Conservation (phyloP, 2,888 invertebrate genomes). For the Nineta flava region DNA sequence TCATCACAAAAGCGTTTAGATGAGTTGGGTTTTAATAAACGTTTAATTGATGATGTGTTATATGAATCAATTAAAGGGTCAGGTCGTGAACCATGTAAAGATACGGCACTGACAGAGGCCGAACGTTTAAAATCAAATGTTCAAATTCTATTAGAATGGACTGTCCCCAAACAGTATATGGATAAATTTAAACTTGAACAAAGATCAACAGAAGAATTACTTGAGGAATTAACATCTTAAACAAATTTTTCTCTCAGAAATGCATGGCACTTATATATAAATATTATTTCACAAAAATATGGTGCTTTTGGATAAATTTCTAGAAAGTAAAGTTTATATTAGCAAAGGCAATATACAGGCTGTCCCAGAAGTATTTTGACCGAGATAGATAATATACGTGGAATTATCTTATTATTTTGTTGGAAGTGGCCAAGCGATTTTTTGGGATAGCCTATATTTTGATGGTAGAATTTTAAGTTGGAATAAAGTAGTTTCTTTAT, state of each 20-base stretch:
- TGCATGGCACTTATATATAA: too few relatives aligned
- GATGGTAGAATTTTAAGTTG: too few relatives aligned
- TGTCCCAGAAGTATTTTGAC: too few relatives aligned
- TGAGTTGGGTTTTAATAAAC: conserved; percentile 55
- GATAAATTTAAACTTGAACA: conserved; percentile 55
- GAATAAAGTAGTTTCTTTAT: too few relatives aligned
- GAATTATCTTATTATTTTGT: too few relatives aligned
- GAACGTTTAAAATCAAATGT: conserved; percentile 58
- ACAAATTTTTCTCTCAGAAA: not conserved
- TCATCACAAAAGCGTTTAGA: conserved; percentile 63
- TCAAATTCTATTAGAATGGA: conserved; percentile 61
- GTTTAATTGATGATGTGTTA: conserved; percentile 67
- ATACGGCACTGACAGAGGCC: conserved; percentile 36
- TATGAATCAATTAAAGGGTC: conserved; percentile 62
- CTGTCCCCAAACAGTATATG: conserved; percentile 66
- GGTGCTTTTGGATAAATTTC: too few relatives aligned
- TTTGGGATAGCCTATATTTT: too few relatives aligned
- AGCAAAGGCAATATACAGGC: too few relatives aligned
- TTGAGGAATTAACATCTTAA: conserved; percentile 54
- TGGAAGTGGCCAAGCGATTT: too few relatives aligned
- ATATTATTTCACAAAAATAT: too few relatives aligned
- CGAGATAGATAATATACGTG: too few relatives aligned
- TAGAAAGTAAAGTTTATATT: too few relatives aligned
- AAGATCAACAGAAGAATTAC: conserved; percentile 59
- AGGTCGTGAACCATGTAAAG: conserved; percentile 47